Conservation (phyloP, 2,888 invertebrate genomes). For the Pristionchus maxplancki region DNA sequence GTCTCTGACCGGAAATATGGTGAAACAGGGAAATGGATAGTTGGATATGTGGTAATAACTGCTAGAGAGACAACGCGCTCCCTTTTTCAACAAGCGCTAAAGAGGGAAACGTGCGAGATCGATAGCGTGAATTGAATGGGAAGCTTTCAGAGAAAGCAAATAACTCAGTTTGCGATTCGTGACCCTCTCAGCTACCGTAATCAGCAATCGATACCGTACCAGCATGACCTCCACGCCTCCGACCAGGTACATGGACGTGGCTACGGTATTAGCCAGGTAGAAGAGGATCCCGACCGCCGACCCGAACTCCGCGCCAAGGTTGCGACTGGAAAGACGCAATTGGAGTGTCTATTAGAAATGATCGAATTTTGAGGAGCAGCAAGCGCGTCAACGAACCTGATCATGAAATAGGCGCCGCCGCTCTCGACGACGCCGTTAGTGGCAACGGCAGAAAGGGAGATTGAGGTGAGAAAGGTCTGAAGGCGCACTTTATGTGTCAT, state of each 20-base stretch:
- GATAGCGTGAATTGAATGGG: background rate
- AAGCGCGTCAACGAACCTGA: constrained; percentile 83
- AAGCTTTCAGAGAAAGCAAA: too few relatives aligned
- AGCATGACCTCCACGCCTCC: constrained; percentile 82
- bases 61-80: background rate
- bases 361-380: too few relatives aligned
- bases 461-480: constrained; percentile 83
- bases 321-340: constrained; percentile 79
- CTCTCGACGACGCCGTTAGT: constrained; percentile 97
- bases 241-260: constrained; percentile 98
- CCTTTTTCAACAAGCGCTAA: background rate
- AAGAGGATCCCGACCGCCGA: constrained; percentile 99
- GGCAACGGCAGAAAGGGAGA: constrained; percentile 99
- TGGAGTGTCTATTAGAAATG: background rate
- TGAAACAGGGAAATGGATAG: background rate
- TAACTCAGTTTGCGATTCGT: too few relatives aligned
- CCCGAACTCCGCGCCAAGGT: constrained; percentile 95
- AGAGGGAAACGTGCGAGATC: background rate
- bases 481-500: too few relatives aligned
- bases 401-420: constrained; percentile 99
- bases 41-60: background rate
- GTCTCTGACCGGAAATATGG: background rate
- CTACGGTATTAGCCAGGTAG: constrained; percentile 97
- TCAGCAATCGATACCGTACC: too few relatives aligned
- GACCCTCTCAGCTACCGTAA: too few relatives aligned